Evolutionary conservation across 2,797 vertebrate species (phyloP), one percentile per base, ranked within the genome.

Genomic region (Crenichthys baileyi): DNA sequence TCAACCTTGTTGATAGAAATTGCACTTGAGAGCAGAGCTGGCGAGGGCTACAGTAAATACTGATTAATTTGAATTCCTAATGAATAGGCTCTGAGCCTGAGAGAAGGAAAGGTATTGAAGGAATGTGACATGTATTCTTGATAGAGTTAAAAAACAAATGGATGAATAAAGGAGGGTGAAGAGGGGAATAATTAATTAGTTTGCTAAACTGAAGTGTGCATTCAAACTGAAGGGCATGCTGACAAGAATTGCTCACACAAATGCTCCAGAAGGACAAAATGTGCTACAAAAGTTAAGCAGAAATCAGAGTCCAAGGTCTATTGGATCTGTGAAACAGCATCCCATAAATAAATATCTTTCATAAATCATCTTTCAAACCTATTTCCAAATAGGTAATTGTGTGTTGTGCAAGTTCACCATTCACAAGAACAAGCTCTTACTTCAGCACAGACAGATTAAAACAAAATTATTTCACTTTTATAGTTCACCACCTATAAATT

Each of bases 1-100:
- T 94, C 94, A 93, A 93, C 94, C 93, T 94, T 94, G 94, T 92
- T 93, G 94, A 93, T 93, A 93, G 91, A 94, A 93, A 94, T 90
- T 92, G 92, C 91, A 92, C 93, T 94, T 93, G 92, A 93, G 91
- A 92, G 91, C 85, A 72, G 88, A 83, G 90, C 89, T 93, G 92
- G 90, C 90, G 76, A 91, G 88, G 78, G 88, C 91, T 87, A 92
- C 90, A 90, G 91, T 93, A 94, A 94, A 93, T 93, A 93, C 92
- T 88, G 91, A 92, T 91, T 94, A 88, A 93, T 94, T 94, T 93
- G 92, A 93, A 93, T 94, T 92, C 88, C 82, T 91, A 92, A 94
- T 94, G 93, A 94, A 94, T 94, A 93, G 87, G 72, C 22, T 44
- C 78, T 1, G 84, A 83, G 89, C 87, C 87, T 89, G 83, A 89